Percentiles rank a stretch among this genome's conserved stretches.
phyloP scores from a whole-genome alignment of 1,140 invertebrate genomes.

The Macrosteles quadrilineatus region DNA sequence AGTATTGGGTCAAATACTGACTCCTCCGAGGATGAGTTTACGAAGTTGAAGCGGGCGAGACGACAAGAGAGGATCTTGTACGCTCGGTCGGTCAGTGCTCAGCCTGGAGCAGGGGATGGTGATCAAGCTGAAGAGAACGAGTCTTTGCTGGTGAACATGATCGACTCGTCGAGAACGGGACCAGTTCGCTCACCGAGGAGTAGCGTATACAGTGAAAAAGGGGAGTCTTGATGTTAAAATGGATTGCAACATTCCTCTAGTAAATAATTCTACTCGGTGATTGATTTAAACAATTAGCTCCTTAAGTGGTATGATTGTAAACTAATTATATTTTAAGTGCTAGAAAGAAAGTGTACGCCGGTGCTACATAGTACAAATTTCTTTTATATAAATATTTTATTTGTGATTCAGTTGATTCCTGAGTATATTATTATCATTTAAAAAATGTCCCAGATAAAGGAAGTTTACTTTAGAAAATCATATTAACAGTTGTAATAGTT shows the following conservation, averaged over 20 bases:
- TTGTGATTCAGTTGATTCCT: too few relatives aligned
- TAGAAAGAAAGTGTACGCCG: too few relatives aligned
- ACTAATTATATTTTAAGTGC: too few relatives aligned
- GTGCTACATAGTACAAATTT: too few relatives aligned
- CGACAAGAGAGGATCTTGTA: constrained; percentile 37
- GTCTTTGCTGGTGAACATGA: constrained; percentile 26
- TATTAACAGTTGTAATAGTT: too few relatives aligned
- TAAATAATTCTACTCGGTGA: too few relatives aligned
- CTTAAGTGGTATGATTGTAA: too few relatives aligned
- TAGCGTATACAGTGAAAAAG: constrained; percentile 8
- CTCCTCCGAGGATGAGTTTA: constrained; percentile 41
- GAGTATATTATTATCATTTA: too few relatives aligned
- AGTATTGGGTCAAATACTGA: constrained; percentile 34
- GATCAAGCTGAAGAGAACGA: constrained; percentile 18
- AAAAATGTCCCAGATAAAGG: too few relatives aligned
- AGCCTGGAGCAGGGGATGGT: background rate
- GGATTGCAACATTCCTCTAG: background rate
- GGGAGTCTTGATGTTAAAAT: constrained; percentile 1
- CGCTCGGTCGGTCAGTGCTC: constrained; percentile 37
- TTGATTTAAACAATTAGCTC: too few relatives aligned
- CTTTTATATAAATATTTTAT: too few relatives aligned
- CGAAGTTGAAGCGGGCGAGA: constrained; percentile 38
- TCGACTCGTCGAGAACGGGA: constrained; percentile 9
- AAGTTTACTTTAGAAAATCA: too few relatives aligned
- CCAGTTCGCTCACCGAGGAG: constrained; percentile 9